Percentiles rank a stretch among this genome's conserved stretches.
Conservation (phyloP, 1,140 invertebrate species). For the Drosophila subobscura region DNA sequence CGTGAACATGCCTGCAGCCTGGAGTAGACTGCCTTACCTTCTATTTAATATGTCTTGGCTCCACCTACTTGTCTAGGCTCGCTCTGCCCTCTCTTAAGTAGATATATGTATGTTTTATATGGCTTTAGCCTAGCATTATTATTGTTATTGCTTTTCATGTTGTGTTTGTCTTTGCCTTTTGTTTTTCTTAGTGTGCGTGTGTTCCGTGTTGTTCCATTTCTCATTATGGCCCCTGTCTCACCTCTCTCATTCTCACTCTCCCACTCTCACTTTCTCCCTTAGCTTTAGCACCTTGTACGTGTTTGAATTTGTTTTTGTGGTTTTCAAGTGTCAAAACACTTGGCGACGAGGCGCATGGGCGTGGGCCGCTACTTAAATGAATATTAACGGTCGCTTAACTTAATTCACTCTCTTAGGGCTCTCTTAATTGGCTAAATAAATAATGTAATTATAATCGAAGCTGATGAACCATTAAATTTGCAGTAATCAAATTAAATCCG, state of each 20-base stretch:
- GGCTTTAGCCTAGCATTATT: slow-evolving; percentile 48
- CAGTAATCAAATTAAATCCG: not conserved
- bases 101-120: slow-evolving; percentile 54
- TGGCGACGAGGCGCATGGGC: slow-evolving; percentile 2
- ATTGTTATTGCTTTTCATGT: slow-evolving; percentile 48
- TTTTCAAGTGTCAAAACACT: slow-evolving; percentile 70
- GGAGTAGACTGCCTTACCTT: too few species aligned
- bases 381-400: slow-evolving; percentile 74
- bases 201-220: slow-evolving; percentile 12
- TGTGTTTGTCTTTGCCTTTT: slow-evolving; percentile 22
- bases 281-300: too few species aligned
- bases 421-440: slow-evolving; percentile 36
- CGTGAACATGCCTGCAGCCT: too few species aligned
- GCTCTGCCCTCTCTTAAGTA: too few species aligned
- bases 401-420: slow-evolving; percentile 35
- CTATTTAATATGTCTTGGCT: too few species aligned
- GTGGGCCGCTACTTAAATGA: slow-evolving; percentile 43
- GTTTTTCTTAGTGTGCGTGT: slow-evolving; percentile 41
- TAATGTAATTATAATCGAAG: not conserved
- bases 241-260: too few species aligned
- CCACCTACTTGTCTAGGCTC: too few species aligned
- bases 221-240: slow-evolving; percentile 34
- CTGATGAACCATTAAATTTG: not conserved
- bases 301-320: slow-evolving; percentile 51
- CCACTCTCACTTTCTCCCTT: too few species aligned